Evolutionary conservation across 2,888 invertebrate species (phyloP), one percentile per base, ranked within the genome.

Genomic region (Hirtodrosophila cameraria): DNA sequence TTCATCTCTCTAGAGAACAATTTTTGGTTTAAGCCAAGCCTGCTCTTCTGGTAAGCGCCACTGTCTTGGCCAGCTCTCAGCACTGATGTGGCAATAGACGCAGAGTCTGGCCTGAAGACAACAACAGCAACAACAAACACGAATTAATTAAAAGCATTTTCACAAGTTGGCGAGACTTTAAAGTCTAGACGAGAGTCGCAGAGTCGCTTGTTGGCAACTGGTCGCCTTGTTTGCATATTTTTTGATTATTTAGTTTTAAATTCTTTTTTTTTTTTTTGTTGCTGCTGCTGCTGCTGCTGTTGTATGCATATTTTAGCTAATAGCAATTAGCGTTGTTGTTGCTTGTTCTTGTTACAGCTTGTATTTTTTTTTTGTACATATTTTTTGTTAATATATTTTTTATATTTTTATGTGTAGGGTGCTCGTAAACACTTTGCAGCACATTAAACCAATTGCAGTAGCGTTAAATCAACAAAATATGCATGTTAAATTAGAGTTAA

Each of bases 61-160:
- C 12, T 38, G 20, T 25, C 48, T 58, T 15, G 23, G 3, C 27
- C 31, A 27, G 30, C 23, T 36, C 41, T 23, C 4, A 18, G 31
- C 15, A 25, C 28, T 42, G 35, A 62, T 76, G 63, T 78, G 71
- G 71, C 57, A 77, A 78, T 30, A 64, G 69, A 58, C 73, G 60
- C 52, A 11, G 6, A 33, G 65, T 63, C 63, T 59, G 50, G 49
- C 50, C 27, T 20, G 41, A 50, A 50, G 38, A 55, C 62, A 54
- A 42, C 65, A 68, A 13, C 55, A 46, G 20, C 61, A 61, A 49
- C 65, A 49, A 61, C 45, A 48, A 41, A 60, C 82, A 72, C 61
- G 86, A 73, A 82, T 80, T 81, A 82, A 81, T 85, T 82, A 80
- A 79, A 73, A 66, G 28, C 46, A 65, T 86, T 83, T 81, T 80